Conservation (phyloP, 2,888 invertebrate species). For the Morpho helenor region DNA sequence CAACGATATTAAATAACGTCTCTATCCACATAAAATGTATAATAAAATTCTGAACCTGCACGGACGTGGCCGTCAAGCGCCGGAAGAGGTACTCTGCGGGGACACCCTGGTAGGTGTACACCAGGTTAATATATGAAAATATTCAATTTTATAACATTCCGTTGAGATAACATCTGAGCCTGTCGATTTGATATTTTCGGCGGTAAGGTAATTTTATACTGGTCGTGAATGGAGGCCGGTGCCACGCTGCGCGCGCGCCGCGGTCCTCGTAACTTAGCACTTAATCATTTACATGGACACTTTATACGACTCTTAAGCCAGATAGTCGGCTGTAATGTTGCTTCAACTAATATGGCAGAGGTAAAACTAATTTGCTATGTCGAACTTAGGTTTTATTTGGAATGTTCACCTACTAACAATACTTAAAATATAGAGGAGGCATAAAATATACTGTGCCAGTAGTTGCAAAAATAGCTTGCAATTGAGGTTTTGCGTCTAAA, state of each 20-base stretch:
- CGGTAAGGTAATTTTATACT: slow-evolving; percentile 73
- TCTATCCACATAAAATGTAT: slow-evolving; percentile 69
- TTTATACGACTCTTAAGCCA: slow-evolving; percentile 55
- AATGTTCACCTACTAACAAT: no score
- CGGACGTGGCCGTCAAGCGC: slow-evolving; percentile 36
- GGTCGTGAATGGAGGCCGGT: slow-evolving; percentile 61
- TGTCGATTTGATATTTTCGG: slow-evolving; percentile 78
- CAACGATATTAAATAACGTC: slow-evolving; percentile 75
- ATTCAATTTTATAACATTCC: slow-evolving; percentile 77
- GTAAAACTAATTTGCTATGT: slow-evolving; percentile 33
- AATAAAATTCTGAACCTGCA: slow-evolving; percentile 48
- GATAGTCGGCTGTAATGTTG: slow-evolving; percentile 31
- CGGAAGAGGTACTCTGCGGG: slow-evolving; percentile 62
- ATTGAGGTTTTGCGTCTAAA: no score
- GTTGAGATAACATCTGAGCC: slow-evolving; percentile 69
- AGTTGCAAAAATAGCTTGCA: no score
- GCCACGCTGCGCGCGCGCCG: slow-evolving; percentile 67
- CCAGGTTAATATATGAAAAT: slow-evolving; percentile 61
- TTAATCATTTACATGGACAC: slow-evolving; percentile 73
- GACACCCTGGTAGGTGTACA: slow-evolving; percentile 41
- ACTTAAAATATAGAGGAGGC: no score
- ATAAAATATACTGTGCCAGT: no score
- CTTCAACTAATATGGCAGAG: slow-evolving; percentile 28
- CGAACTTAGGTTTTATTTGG: background rate
- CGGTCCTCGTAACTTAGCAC: slow-evolving; percentile 73